A percentile compares a stretch with the other conserved stretches of the same genome.
Conservation (phyloP, 2,113 vertebrate genomes). For the Sminthopsis crassicaudata region DNA sequence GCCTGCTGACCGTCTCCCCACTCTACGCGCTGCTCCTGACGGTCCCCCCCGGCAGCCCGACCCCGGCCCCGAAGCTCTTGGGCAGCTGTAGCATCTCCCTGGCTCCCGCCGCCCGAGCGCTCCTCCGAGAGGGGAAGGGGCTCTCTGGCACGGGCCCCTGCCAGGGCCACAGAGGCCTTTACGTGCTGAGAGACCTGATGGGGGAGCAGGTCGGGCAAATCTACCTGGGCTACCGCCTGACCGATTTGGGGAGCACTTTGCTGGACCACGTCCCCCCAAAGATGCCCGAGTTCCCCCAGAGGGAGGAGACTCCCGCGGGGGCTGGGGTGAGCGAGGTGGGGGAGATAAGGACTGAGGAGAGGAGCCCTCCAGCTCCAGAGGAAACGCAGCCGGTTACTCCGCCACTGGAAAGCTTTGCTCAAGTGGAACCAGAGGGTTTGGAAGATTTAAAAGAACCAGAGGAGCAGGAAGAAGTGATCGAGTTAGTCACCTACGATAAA, state of each 20-base stretch:
- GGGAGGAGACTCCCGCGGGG: background rate
- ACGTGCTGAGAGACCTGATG: conserved; percentile 79
- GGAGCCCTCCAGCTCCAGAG: background rate
- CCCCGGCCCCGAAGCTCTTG: conserved; percentile 68
- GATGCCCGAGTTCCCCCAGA: background rate
- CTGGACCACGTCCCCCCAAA: conserved; percentile 68
- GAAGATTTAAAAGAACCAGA: background rate
- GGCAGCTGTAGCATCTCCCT: conserved; percentile 87
- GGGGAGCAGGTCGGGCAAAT: conserved; percentile 86
- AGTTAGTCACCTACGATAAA: background rate
- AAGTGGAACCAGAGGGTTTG: background rate
- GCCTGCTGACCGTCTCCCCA: conserved; percentile 55
- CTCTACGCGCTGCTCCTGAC: conserved; percentile 83
- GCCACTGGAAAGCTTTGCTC: background rate
- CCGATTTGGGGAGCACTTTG: conserved; percentile 82
- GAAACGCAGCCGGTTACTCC: background rate
- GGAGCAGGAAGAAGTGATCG: background rate
- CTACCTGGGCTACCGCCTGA: conserved; percentile 87
- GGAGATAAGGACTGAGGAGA: background rate
- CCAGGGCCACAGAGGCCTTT: conserved; percentile 78
- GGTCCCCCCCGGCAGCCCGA: conserved; percentile 56
- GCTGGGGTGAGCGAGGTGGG: background rate
- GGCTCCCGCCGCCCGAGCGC: conserved; percentile 73
- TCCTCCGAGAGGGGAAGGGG: conserved; percentile 64
- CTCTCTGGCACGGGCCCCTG: conserved; percentile 60